Evolutionary conservation across 92 coral and sea anemone species (phyloP), one percentile per base, ranked within the genome.

Genomic region (Heliopora coerulea): DNA sequence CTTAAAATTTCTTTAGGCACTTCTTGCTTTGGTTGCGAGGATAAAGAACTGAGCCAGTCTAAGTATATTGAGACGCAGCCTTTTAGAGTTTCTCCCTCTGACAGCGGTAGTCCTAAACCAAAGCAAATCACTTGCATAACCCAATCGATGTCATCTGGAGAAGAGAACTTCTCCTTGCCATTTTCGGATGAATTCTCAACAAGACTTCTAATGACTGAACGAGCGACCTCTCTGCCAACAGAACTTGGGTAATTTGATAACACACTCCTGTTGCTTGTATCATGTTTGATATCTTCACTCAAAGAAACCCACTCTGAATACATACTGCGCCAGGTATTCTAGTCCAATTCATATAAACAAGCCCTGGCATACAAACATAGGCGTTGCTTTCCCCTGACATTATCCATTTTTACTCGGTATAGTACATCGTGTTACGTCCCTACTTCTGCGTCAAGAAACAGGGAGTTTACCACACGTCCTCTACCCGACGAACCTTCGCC

Each of bases 301-400:
- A 93, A 73, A 10, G 99, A 95, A 52, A 95, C 97, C 99, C 99
- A 95, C 85, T 95, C 99, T 0, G 99, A 95, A 69, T 95, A 95
- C 99, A 95, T 95, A 54, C 77, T 70, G 62, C 50, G 4, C 30
- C 18, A 58, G 33, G 77, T 70, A 70, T 70, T 70, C 77, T 58
- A 11, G 32, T 49, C 77, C 56, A 70, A 14, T 13, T 20, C 57
- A 70, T 34, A 41, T 54, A 56, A 15, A 17, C 21, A 0, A 0
- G 0, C 18, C 27, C 28, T 32, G 31, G 25, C 63, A 52, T 39
- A 23, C 17, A 19, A 52, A 39, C 35, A 70, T 29, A 52, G 23
- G 33, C 30, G 31, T 5, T 13, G 61, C 33, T 56, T 56, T 3
- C 33, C 14, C 30, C 18, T 17, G 28, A 8, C 61, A 56, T 70